Percentiles rank a stretch among this genome's conserved stretches.
phyloP scores from a whole-genome alignment of 2,113 vertebrate species.

The Eulemur rufifrons region DNA sequence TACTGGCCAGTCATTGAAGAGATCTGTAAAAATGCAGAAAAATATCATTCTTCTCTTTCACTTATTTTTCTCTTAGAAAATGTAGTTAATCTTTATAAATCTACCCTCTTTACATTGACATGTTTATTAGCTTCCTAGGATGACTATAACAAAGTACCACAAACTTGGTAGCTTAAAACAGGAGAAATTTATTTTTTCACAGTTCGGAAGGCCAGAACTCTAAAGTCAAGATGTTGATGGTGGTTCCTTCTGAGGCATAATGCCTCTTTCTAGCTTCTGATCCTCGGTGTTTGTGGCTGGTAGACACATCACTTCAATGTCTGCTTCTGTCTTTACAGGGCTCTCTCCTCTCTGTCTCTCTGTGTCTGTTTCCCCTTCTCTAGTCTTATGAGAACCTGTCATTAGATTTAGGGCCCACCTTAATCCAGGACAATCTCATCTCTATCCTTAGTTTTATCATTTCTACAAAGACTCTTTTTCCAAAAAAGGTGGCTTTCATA shows the following conservation, averaged over 20 bases:
- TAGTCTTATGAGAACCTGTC: not conserved
- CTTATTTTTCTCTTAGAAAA: not conserved
- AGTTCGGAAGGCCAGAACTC: not conserved
- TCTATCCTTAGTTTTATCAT: not conserved
- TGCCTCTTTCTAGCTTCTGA: not conserved
- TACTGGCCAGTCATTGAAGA: not conserved
- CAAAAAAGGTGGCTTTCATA: not conserved
- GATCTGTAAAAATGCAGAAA: not conserved
- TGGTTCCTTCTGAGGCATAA: not conserved
- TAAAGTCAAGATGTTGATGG: not conserved
- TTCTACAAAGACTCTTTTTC: not conserved
- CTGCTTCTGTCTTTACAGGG: too few species aligned
- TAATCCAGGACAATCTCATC: not conserved
- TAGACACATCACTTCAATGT: not conserved
- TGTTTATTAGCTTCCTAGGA: not conserved
- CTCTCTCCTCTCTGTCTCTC: not conserved
- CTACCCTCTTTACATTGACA: not conserved
- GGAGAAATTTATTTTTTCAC: not conserved
- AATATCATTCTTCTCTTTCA: not conserved
- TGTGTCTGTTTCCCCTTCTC: not conserved
- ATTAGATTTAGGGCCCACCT: not conserved
- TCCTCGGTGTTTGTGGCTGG: not conserved
- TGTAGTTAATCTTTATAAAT: not conserved
- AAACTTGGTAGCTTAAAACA: not conserved
- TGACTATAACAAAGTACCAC: not conserved